Percentiles rank a stretch among this genome's conserved stretches.
phyloP scores from a whole-genome alignment of 2,888 invertebrate species.

The Standfussiana lucernea region DNA sequence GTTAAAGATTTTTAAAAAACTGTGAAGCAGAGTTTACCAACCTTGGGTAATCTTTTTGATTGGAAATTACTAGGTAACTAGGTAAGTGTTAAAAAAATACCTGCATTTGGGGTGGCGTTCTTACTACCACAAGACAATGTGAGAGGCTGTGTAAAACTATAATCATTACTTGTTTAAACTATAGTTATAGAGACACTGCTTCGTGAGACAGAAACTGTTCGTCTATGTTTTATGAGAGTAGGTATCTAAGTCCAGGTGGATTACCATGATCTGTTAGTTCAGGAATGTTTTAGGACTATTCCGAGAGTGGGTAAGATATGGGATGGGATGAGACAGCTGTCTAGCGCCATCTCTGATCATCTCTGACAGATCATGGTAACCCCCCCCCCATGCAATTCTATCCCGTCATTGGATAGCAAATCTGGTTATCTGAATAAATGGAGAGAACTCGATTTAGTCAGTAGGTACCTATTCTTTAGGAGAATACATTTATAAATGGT shows the following conservation, averaged over 20 bases:
- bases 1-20: constrained; percentile 3
- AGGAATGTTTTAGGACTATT: too few species aligned
- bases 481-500: neutral
- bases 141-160: neutral
- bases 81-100: neutral
- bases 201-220: neutral
- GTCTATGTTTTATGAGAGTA: neutral
- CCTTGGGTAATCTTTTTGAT: constrained; percentile 5
- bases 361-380: too few species aligned
- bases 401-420: neutral
- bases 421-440: neutral
- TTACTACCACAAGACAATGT: neutral
- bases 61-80: neutral
- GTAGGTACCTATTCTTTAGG: neutral
- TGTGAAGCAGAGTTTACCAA: constrained; percentile 18
- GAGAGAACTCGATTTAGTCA: neutral
- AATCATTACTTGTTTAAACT: neutral
- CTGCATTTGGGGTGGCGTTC: neutral
- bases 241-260: neutral
- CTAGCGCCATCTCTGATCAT: too few species aligned
- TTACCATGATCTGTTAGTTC: too few species aligned
- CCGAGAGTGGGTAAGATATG: too few species aligned
- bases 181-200: neutral
- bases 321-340: too few species aligned
- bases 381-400: too few species aligned